Conservation (phyloP, 2,113 vertebrate genomes). For the Tenrec ecaudatus region DNA sequence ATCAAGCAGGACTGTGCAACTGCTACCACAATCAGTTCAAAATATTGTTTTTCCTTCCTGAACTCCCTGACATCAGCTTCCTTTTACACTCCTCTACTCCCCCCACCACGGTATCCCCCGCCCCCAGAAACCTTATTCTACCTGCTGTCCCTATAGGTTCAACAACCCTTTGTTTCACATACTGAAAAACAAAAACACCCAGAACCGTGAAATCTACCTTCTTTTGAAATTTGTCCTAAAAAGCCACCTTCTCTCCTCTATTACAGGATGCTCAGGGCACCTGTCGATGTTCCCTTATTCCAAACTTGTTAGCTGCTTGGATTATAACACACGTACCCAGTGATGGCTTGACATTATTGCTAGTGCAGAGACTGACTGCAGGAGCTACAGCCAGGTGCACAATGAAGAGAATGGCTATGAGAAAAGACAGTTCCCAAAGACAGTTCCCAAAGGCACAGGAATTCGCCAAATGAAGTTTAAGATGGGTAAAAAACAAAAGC, state of each 20-base stretch:
- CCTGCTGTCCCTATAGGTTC: too few species aligned
- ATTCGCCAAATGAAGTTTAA: conserved; percentile 59
- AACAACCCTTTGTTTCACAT: too few species aligned
- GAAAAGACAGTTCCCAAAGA: too few species aligned
- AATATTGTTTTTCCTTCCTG: too few species aligned
- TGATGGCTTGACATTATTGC: background rate
- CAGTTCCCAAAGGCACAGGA: conserved; percentile 1
- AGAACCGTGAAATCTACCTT: background rate
- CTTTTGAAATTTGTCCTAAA: conserved; percentile 43
- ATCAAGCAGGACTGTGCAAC: too few species aligned
- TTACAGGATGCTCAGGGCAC: background rate
- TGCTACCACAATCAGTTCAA: too few species aligned
- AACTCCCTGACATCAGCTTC: too few species aligned
- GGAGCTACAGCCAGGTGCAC: background rate
- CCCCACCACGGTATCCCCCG: too few species aligned
- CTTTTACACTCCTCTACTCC: too few species aligned
- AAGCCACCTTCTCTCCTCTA: conserved; percentile 10
- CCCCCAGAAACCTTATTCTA: too few species aligned
- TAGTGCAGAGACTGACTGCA: background rate
- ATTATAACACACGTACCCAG: conserved; percentile 2
- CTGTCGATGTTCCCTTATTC: background rate
- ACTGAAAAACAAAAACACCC: background rate
- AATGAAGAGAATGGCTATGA: background rate
- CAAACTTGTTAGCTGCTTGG: conserved; percentile 11
- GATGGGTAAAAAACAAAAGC: background rate